A percentile compares a stretch with the other conserved stretches of the same genome.
phyloP scores from a whole-genome alignment of 1,140 invertebrate genomes.

The Pararge aegeria region DNA sequence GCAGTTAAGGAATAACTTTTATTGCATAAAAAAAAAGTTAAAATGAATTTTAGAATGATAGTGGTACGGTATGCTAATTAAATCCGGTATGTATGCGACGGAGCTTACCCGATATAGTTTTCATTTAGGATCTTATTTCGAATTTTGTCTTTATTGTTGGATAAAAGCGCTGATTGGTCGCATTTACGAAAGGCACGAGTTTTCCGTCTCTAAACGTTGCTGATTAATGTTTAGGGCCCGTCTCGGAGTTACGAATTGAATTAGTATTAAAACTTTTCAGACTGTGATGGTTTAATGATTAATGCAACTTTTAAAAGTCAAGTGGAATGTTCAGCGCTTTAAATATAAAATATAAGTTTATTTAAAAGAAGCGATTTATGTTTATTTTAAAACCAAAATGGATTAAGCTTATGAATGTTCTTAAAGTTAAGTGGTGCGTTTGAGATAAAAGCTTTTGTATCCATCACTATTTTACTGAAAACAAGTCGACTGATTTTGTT shows the following conservation, averaged over 20 bases:
- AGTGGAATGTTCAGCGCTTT: slow-evolving; percentile 10
- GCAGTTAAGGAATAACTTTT: no score
- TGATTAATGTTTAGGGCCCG: slow-evolving; percentile 29
- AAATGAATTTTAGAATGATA: no score
- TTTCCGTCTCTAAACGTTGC: slow-evolving; percentile 35
- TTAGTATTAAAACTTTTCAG: slow-evolving; percentile 32
- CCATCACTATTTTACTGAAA: no score
- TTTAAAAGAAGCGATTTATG: background rate
- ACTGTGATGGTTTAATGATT: slow-evolving; percentile 32
- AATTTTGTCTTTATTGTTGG: slow-evolving; percentile 50
- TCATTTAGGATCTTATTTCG: slow-evolving; percentile 67
- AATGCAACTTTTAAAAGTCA: slow-evolving; percentile 25
- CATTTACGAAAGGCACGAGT: slow-evolving; percentile 64
- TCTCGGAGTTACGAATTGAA: slow-evolving; percentile 26
- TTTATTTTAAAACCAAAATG: background rate
- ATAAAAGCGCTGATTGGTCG: slow-evolving; percentile 65
- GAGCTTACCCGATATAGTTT: slow-evolving; percentile 46
- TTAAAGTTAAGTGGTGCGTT: no score
- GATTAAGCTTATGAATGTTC: no score
- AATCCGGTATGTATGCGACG: no score
- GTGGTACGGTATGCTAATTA: no score
- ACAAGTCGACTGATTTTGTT: no score
- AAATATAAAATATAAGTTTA: background rate
- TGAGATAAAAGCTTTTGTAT: no score
- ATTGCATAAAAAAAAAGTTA: no score